Base-by-base conservation (phyloP, 2,113 vertebrate species). In the Aldabrachelys gigantea region DNA sequence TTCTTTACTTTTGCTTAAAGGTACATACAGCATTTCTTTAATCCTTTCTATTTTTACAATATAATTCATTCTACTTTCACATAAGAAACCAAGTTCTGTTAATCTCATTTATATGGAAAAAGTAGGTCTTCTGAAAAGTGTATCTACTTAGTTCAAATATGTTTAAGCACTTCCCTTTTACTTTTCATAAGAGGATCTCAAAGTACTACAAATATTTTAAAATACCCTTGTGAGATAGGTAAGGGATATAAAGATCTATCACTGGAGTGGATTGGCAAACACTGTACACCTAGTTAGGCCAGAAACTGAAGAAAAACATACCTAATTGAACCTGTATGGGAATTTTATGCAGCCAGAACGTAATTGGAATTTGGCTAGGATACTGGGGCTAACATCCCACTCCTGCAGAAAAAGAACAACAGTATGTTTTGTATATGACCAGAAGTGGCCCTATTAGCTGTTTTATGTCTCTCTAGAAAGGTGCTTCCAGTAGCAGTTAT, bases 401-500 rank as follows among this genome's bases (percentile, higher is more conserved):
- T 89, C 38, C 87, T 85, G 80, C 84, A 90, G 87, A 88, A 82
- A 29, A 89, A 84, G 49, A 69, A 76, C 6, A 72, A 38, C 5
- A 38, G 24, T 21, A 44, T 44, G 44, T 41, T 76, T 69, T n/a
- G 14, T 44, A 25, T 44, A 44, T 41, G 85, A 0, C 0, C 11
- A 25, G 25, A 86, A 92, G 35, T 53, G 8, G 2, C 57, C 78
- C 9, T 50, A 56, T 82, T 62, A 89, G 57, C 56, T 82, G 25
- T 53, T 93, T 88, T 41, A 12, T 56, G 10, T 56, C 93, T 82
- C 62, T 89, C 57, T 47, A 80, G 29, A 50, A 82, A 84, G 78
- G 85, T 41, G 1, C 14, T 95, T 97, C 87, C 80, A 86, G 78
- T 57, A 95, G 38, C 72, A 24, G 44, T 49, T 93, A 87, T 7